A percentile compares a stretch with the other conserved stretches of the same genome.
phyloP scores from a whole-genome alignment of 2,797 vertebrate species.

The Dallia pectoralis region DNA sequence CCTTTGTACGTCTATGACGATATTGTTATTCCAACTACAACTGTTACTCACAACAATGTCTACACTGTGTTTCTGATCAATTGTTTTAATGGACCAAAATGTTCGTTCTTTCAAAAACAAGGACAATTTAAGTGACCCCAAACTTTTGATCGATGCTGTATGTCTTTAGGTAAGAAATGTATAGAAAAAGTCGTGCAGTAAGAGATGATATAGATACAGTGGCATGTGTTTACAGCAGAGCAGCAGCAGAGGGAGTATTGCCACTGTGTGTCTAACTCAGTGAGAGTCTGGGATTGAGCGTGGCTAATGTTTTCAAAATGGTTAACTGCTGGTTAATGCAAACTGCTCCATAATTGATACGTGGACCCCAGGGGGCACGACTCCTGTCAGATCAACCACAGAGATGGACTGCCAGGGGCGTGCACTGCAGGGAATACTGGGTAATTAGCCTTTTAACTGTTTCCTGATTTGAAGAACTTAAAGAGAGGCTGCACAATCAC shows the following conservation, averaged over 20 bases:
- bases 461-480: constrained; percentile 84
- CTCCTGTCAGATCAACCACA: constrained; percentile 75
- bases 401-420: constrained; percentile 64
- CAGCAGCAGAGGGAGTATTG: constrained; percentile 66
- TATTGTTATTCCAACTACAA: too few species aligned
- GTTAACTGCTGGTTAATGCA: constrained; percentile 44
- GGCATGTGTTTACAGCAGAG: constrained; percentile 66
- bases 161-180: too few species aligned
- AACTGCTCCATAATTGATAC: constrained; percentile 70
- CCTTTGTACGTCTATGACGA: too few species aligned
- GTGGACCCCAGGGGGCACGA: constrained; percentile 66
- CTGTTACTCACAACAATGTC: too few species aligned
- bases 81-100: too few species aligned
- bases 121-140: too few species aligned
- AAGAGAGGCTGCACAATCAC: constrained; percentile 69
- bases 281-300: constrained; percentile 52
- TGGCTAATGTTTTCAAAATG: constrained; percentile 68
- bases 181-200: too few species aligned
- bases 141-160: too few species aligned
- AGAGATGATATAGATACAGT: not conserved
- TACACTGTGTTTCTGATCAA: too few species aligned
- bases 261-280: constrained; percentile 35
- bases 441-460: constrained; percentile 79
- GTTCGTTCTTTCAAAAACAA: too few species aligned
- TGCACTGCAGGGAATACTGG: constrained; percentile 62